Conservation (phyloP, 2,797 vertebrate species). For the Rhinoraja longicauda region DNA sequence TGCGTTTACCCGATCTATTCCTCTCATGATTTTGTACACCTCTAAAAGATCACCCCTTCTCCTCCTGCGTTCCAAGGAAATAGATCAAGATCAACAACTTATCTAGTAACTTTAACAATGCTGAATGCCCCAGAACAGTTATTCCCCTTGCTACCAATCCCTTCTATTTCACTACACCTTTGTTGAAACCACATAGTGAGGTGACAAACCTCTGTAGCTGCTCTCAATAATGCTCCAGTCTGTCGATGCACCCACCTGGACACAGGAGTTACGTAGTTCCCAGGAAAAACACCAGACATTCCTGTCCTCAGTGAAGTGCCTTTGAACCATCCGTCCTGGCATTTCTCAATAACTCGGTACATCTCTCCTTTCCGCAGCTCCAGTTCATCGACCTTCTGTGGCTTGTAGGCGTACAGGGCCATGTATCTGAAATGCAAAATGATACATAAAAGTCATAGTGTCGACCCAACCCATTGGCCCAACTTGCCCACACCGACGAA, state of each 20-base stretch:
- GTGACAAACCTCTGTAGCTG: neutral
- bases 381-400: conserved; percentile 93
- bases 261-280: conserved; percentile 94
- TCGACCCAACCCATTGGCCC: no score
- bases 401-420: conserved; percentile 93
- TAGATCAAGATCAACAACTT: no score
- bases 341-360: conserved; percentile 97
- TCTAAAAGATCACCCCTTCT: no score
- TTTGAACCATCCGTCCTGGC: conserved; percentile 98
- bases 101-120: no score
- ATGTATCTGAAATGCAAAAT: conserved; percentile 71
- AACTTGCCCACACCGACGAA: no score
- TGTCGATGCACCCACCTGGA: conserved; percentile 65
- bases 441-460: neutral
- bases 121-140: no score
- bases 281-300: conserved; percentile 88
- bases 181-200: neutral
- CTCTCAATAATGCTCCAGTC: no score
- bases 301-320: conserved; percentile 84
- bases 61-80: no score
- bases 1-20: no score
- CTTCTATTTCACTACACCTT: neutral
- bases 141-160: neutral
- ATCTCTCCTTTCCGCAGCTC: conserved; percentile 95
- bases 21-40: no score